Evolutionary conservation across 2,113 vertebrate genomes (phyloP).

Genomic region (Nannobrachium achirus): DNA sequence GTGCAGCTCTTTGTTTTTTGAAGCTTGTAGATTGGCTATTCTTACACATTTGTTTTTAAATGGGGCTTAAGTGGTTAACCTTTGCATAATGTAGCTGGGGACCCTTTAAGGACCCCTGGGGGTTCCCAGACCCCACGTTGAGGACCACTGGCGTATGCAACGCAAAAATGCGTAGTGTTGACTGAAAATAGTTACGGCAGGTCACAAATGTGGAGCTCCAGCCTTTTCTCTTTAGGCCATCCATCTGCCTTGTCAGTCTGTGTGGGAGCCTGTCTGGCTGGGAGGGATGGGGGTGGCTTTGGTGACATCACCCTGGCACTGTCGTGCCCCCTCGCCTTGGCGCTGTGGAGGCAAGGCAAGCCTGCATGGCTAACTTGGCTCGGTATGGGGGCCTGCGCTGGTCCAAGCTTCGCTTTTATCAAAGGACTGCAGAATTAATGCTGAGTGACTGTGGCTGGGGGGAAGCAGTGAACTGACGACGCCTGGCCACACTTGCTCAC

Average conservation of each 20-base stretch:
- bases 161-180: no score
- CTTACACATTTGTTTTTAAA: no score
- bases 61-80: no score
- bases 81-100: no score
- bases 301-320: slow-evolving; percentile 64
- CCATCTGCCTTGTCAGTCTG: background rate
- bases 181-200: no score
- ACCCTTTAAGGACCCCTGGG: no score
- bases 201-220: no score
- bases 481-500: slow-evolving; percentile 9
- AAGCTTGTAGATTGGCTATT: no score
- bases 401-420: slow-evolving; percentile 56
- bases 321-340: slow-evolving; percentile 17
- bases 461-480: slow-evolving; percentile 36
- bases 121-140: no score
- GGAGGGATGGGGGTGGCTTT: slow-evolving; percentile 9
- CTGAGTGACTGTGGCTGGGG: slow-evolving; percentile 68
- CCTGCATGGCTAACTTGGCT: slow-evolving; percentile 56
- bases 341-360: background rate
- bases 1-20: no score
- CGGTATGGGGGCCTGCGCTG: slow-evolving; percentile 45
- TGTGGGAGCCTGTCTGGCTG: slow-evolving; percentile 4
- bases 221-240: no score
- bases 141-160: no score
- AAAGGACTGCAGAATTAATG: slow-evolving; percentile 66